These are phyloP conservation scores for Platichthys stellatus DNA, from an alignment of 2,113 vertebrate genomes.

Conservation along the genomic window DNA sequence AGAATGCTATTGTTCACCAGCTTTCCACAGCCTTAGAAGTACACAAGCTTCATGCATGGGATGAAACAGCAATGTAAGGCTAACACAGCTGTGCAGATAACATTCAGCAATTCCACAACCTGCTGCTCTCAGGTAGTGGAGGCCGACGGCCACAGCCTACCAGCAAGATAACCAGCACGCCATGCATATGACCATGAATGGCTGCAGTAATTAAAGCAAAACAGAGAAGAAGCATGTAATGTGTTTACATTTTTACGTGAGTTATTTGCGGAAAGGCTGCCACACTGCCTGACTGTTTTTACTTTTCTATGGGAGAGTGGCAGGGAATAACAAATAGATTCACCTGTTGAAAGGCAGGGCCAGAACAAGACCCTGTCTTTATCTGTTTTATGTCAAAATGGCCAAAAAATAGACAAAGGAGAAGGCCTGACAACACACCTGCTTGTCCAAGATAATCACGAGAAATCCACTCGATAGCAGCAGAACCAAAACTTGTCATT, in stretches of 20 bases:
- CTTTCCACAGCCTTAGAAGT: slow-evolving; percentile 19
- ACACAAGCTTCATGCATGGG: slow-evolving; percentile 28
- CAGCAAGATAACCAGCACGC: background rate
- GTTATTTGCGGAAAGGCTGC: too few species aligned
- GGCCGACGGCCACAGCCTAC: slow-evolving; percentile 3
- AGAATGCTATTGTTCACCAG: slow-evolving; percentile 52
- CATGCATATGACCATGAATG: slow-evolving; percentile 28
- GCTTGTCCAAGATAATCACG: background rate
- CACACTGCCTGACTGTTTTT: background rate
- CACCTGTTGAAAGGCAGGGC: slow-evolving; percentile 13
- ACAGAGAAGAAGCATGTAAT: background rate
- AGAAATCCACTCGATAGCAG: too few species aligned
- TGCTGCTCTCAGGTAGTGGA: slow-evolving; percentile 29
- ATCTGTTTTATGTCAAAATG: background rate
- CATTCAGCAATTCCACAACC: slow-evolving; percentile 34
- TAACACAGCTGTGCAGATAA: slow-evolving; percentile 62
- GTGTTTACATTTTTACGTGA: slow-evolving; percentile 23
- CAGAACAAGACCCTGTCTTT: slow-evolving; percentile 17
- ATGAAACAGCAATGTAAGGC: slow-evolving; percentile 6
- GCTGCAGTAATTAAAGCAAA: slow-evolving; percentile 15
- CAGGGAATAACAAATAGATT: slow-evolving; percentile 4
- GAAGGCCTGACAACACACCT: background rate
- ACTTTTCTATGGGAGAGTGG: background rate
- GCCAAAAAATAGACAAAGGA: background rate
- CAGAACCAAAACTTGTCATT: background rate